Percentiles rank a stretch among this genome's conserved stretches.
Conservation (phyloP, 1,140 invertebrate species). For the Physella acuta region DNA sequence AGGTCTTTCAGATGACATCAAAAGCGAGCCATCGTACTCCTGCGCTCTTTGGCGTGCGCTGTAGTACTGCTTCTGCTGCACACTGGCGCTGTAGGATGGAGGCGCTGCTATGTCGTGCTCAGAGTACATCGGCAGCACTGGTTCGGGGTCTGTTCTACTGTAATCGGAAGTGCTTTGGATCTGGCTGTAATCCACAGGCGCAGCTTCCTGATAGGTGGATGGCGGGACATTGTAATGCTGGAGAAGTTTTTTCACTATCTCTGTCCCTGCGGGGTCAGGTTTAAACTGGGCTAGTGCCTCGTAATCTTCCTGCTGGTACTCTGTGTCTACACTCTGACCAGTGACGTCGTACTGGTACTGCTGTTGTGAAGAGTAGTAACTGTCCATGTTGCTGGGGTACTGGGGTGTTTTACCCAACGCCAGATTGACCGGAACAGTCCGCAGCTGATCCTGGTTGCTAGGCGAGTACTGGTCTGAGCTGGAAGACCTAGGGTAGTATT, state of each 20-base stretch:
- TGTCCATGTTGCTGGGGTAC: neutral
- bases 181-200: constrained; percentile 9
- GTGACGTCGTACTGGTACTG: neutral
- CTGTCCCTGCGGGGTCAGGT: constrained; percentile 2
- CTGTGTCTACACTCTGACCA: neutral
- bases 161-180: neutral
- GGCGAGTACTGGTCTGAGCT: neutral
- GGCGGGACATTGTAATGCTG: constrained; percentile 22
- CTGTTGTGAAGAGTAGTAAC: constrained; percentile 2
- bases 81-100: constrained; percentile 12
- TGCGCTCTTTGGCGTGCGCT: neutral
- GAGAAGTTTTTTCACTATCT: constrained; percentile 23
- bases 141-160: neutral
- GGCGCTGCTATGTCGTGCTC: constrained; percentile 7
- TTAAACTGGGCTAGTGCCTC: neutral
- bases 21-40: neutral
- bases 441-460: neutral
- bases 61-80: constrained; percentile 13
- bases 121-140: neutral
- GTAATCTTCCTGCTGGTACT: constrained; percentile 3
- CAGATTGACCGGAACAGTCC: neutral
- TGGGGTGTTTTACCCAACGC: constrained; percentile 4
- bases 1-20: neutral
- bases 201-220: constrained; percentile 4
- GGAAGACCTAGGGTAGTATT: constrained; percentile 1